Evolutionary conservation across 2,888 invertebrate genomes (phyloP).

Genomic region (Eristalinus sepulchralis): DNA sequence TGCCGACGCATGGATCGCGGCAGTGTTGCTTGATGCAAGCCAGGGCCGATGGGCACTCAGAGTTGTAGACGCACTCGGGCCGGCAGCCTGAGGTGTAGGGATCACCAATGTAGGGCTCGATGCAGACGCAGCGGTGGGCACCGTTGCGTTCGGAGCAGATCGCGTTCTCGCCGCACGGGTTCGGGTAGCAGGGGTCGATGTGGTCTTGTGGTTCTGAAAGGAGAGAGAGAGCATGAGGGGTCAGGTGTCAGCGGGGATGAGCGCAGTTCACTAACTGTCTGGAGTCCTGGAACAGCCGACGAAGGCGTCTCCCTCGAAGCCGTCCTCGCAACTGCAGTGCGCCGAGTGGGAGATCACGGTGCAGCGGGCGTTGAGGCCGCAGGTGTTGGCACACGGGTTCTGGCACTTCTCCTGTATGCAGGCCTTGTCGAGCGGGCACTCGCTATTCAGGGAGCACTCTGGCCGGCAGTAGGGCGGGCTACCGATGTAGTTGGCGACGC

Average conservation of each 20-base stretch:
- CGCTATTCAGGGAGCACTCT: slow-evolving; percentile 91
- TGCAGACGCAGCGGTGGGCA: slow-evolving; percentile 89
- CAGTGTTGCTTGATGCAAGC: slow-evolving; percentile 93
- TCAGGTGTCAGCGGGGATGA: no score
- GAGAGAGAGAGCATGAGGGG: background rate
- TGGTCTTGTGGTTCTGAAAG: slow-evolving; percentile 75
- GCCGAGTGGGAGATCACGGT: slow-evolving; percentile 90
- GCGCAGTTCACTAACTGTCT: slow-evolving; percentile 77
- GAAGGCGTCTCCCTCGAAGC: slow-evolving; percentile 92
- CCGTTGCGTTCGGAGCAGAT: slow-evolving; percentile 87
- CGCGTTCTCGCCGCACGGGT: slow-evolving; percentile 93
- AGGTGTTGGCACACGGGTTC: slow-evolving; percentile 89
- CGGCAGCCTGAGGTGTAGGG: slow-evolving; percentile 92
- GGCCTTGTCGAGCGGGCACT: slow-evolving; percentile 89
- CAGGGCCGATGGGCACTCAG: slow-evolving; percentile 89
- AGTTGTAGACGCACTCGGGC: slow-evolving; percentile 91
- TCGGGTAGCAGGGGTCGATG: slow-evolving; percentile 86
- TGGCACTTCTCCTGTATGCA: slow-evolving; percentile 91
- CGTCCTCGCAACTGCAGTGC: slow-evolving; percentile 89
- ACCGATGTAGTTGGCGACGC: slow-evolving; percentile 89
- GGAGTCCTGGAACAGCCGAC: slow-evolving; percentile 87
- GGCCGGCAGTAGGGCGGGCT: slow-evolving; percentile 91
- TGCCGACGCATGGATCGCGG: slow-evolving; percentile 91
- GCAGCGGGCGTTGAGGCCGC: slow-evolving; percentile 90
- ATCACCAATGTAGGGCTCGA: slow-evolving; percentile 93